Percentiles rank a stretch among this genome's conserved stretches.
These are phyloP conservation scores for Benthosema pterotum DNA, from an alignment of 2,797 vertebrate genomes.

Conservation along the genomic window DNA sequence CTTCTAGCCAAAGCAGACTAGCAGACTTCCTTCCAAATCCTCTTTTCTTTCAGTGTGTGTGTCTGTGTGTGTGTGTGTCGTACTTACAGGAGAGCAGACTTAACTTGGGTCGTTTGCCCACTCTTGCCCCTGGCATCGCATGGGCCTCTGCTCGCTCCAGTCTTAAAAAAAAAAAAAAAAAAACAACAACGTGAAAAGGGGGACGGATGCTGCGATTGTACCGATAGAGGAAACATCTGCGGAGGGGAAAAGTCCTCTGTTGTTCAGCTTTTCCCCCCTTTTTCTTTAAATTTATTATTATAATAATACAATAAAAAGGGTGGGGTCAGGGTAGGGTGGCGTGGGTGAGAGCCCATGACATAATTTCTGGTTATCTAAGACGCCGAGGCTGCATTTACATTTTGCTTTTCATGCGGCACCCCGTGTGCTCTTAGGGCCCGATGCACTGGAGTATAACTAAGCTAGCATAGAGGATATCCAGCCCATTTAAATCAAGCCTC, in stretches of 20 bases:
- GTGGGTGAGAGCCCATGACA: constrained; percentile 74
- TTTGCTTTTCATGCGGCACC: constrained; percentile 77
- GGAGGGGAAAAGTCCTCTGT: constrained; percentile 66
- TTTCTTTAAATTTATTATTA: constrained; percentile 78
- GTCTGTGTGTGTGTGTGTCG: constrained; percentile 54
- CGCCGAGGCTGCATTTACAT: constrained; percentile 81
- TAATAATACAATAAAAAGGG: constrained; percentile 76
- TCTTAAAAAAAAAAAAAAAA: constrained; percentile 57
- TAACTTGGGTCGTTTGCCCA: constrained; percentile 67
- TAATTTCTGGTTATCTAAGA: constrained; percentile 83
- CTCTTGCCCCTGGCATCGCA: constrained; percentile 68
- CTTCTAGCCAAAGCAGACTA: constrained; percentile 1
- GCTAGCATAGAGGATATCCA: constrained; percentile 86
- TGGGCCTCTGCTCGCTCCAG: constrained; percentile 51
- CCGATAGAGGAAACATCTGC: constrained; percentile 77
- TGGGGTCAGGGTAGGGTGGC: constrained; percentile 29
- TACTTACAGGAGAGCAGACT: constrained; percentile 67
- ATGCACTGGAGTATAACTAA: constrained; percentile 89
- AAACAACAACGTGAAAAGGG: constrained; percentile 24
- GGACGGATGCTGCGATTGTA: constrained; percentile 70
- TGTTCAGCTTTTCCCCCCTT: constrained; percentile 53
- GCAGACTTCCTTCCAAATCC: too few relatives aligned
- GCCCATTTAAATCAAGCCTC: constrained; percentile 83
- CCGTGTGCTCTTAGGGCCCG: constrained; percentile 75
- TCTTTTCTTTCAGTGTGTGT: too few relatives aligned